Conservation (phyloP, 2,797 vertebrate genomes). For the Coccyzus lansbergi region DNA sequence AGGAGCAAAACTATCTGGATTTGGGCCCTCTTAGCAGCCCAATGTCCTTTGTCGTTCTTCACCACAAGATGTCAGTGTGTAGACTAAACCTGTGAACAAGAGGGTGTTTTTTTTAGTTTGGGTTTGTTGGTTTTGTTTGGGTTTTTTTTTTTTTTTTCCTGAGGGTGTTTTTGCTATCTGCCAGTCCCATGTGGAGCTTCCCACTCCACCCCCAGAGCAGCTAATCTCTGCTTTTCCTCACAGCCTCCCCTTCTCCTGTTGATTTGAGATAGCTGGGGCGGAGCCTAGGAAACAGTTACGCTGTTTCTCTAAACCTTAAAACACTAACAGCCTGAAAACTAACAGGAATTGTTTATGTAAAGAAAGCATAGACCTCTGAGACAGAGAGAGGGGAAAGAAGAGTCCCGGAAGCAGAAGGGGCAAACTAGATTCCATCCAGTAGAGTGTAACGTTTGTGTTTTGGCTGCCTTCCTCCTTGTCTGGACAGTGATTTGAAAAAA, state of each 20-base stretch:
- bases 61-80: constrained; percentile 27
- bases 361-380: background rate
- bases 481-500: background rate
- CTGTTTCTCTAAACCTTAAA: background rate
- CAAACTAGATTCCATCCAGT: background rate
- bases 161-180: constrained; percentile 1
- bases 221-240: background rate
- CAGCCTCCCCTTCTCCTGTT: background rate
- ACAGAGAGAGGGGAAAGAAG: background rate
- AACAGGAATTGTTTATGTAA: background rate
- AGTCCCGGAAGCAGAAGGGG: background rate
- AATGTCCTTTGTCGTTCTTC: background rate
- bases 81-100: background rate
- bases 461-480: constrained; percentile 8
- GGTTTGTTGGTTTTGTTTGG: background rate
- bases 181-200: background rate
- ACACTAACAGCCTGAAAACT: background rate
- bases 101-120: background rate
- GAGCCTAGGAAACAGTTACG: background rate
- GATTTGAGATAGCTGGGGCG: background rate
- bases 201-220: background rate
- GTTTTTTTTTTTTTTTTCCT: background rate
- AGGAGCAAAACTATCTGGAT: background rate
- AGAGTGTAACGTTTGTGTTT: background rate
- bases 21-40: background rate